A percentile compares a stretch with the other conserved stretches of the same genome.
phyloP scores from a whole-genome alignment of 1,140 invertebrate species.

The Drosophila orena region DNA sequence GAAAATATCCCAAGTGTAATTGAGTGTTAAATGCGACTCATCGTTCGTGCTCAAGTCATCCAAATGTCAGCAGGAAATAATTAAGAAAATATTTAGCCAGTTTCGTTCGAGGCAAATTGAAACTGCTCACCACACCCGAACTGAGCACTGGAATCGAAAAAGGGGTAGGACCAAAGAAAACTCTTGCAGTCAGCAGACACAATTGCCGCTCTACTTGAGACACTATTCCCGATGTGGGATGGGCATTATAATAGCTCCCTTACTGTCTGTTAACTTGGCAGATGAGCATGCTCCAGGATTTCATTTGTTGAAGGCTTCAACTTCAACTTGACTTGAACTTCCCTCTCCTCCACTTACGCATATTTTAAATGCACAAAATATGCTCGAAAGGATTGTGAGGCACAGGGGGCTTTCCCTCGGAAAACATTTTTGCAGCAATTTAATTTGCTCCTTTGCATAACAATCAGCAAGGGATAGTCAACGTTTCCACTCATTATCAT shows the following conservation, averaged over 20 bases:
- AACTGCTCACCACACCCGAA: constrained; percentile 18
- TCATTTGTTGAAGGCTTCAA: constrained; percentile 22
- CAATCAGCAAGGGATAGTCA: constrained; percentile 61
- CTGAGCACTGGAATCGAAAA: not conserved
- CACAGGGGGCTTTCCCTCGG: not conserved
- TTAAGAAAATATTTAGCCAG: constrained; percentile 74
- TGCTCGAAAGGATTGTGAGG: constrained; percentile 18
- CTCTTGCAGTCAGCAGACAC: constrained; percentile 6
- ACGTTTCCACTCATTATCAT: constrained; percentile 72
- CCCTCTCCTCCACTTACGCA: constrained; percentile 17
- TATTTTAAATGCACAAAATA: constrained; percentile 50
- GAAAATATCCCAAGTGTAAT: constrained; percentile 66
- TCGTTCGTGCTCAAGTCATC: constrained; percentile 49
- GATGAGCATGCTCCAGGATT: constrained; percentile 43
- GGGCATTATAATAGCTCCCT: constrained; percentile 30
- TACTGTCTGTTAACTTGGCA: constrained; percentile 44
- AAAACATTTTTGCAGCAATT: constrained; percentile 50
- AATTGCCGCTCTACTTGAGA: constrained; percentile 27
- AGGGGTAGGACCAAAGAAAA: constrained; percentile 1
- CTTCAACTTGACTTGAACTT: constrained; percentile 26
- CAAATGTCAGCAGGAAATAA: constrained; percentile 62
- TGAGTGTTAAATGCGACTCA: constrained; percentile 67
- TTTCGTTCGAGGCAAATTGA: constrained; percentile 19
- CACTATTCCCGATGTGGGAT: constrained; percentile 31
- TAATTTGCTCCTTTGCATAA: constrained; percentile 73